Conservation (phyloP, 2,888 invertebrate genomes). For the Patella pellucida region DNA sequence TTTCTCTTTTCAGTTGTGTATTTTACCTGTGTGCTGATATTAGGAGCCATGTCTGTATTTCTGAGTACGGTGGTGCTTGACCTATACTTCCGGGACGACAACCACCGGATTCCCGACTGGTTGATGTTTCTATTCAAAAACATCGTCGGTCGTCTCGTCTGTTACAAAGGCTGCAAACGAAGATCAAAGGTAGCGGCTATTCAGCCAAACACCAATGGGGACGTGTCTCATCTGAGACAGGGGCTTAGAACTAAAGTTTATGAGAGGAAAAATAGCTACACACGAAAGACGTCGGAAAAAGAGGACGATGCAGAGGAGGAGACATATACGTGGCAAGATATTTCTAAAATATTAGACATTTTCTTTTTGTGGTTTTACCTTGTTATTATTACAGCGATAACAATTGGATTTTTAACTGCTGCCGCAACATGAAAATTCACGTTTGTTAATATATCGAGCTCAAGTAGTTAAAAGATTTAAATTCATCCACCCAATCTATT, state of each 20-base stretch:
- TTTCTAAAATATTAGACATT: conserved; percentile 9
- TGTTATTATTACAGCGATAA: background rate
- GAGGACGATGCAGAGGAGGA: too few relatives aligned
- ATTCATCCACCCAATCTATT: too few relatives aligned
- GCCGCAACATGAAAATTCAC: too few relatives aligned
- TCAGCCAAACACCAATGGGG: too few relatives aligned
- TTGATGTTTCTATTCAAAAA: background rate
- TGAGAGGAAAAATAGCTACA: too few relatives aligned
- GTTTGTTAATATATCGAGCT: too few relatives aligned
- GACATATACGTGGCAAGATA: conserved; percentile 13
- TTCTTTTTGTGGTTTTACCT: conserved; percentile 16
- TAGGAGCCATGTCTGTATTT: conserved; percentile 15
- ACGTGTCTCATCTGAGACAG: too few relatives aligned
- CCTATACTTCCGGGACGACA: conserved; percentile 19
- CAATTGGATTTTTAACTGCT: conserved; percentile 10
- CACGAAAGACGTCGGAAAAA: too few relatives aligned
- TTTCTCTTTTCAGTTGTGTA: conserved; percentile 20
- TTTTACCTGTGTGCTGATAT: conserved; percentile 5
- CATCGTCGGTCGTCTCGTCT: conserved; percentile 13
- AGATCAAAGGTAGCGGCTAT: too few relatives aligned
- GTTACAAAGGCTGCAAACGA: conserved; percentile 10
- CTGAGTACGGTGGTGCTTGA: conserved; percentile 18
- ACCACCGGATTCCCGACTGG: background rate
- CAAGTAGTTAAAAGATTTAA: too few relatives aligned
- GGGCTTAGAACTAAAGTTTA: too few relatives aligned